These are phyloP conservation scores for Pseudomyrmex cubaensis DNA, from an alignment of 1,140 invertebrate genomes.

Conservation along the genomic window DNA sequence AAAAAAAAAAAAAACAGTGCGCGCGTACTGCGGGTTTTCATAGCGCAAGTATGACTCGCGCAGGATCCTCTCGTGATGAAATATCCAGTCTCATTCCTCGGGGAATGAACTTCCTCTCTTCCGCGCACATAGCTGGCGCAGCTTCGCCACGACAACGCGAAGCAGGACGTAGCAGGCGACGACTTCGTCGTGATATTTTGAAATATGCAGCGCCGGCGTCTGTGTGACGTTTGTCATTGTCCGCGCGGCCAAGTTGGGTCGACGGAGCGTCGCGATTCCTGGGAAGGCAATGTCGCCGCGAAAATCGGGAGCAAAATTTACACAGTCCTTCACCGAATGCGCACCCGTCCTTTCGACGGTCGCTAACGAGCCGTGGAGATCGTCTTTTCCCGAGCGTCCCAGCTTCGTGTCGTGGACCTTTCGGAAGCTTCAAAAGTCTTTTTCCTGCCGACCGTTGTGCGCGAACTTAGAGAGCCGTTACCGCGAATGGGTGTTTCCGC, in stretches of 20 bases:
- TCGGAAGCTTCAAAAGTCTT: slow-evolving; percentile 9
- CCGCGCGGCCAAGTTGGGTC: slow-evolving; percentile 23
- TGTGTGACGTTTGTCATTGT: slow-evolving; percentile 51
- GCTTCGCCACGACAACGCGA: slow-evolving; percentile 5
- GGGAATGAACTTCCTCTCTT: not conserved
- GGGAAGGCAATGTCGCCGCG: slow-evolving; percentile 25
- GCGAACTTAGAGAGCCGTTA: slow-evolving; percentile 62
- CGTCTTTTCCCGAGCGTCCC: slow-evolving; percentile 41
- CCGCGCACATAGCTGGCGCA: slow-evolving; percentile 47
- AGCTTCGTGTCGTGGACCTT: slow-evolving; percentile 30
- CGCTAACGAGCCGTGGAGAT: slow-evolving; percentile 65
- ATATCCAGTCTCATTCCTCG: slow-evolving; percentile 37
- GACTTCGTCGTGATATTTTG: slow-evolving; percentile 35
- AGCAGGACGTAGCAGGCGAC: slow-evolving; percentile 13
- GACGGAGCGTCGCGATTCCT: slow-evolving; percentile 15
- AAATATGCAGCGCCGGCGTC: slow-evolving; percentile 55
- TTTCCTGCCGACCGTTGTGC: not conserved
- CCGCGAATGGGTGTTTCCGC: slow-evolving; percentile 62
- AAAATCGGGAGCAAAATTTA: slow-evolving; percentile 67
- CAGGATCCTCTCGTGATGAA: not conserved
- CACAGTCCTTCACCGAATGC: slow-evolving; percentile 56
- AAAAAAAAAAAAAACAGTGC: slow-evolving; percentile 5
- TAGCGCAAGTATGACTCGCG: slow-evolving; percentile 25
- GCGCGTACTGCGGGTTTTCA: slow-evolving; percentile 3
- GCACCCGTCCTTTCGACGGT: not conserved